Conservation (phyloP, 2,797 vertebrate genomes). For the Ctenosaura bakeri region DNA sequence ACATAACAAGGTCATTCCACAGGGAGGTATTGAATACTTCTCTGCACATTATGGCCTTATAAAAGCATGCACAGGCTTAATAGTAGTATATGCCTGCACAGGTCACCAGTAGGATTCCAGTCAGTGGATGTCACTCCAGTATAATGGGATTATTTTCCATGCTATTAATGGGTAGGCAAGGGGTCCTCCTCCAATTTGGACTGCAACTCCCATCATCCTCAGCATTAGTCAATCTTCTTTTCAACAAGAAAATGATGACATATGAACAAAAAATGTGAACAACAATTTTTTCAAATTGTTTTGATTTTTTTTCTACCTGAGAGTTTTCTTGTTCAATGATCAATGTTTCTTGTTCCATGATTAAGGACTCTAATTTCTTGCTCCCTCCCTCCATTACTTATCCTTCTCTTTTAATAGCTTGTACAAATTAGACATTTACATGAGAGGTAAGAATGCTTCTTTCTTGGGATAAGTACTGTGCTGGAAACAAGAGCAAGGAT, state of each 20-base stretch:
- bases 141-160: neutral
- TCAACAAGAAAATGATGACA: neutral
- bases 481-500: constrained; percentile 64
- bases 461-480: constrained; percentile 72
- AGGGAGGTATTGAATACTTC: no score
- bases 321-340: constrained; percentile 46
- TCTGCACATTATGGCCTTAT: no score
- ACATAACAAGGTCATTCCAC: no score
- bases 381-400: constrained; percentile 47
- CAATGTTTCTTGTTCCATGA: constrained; percentile 49
- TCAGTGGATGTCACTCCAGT: neutral
- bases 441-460: constrained; percentile 72
- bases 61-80: no score
- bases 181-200: neutral
- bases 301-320: constrained; percentile 9
- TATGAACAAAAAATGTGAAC: constrained; percentile 19
- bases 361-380: constrained; percentile 49
- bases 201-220: neutral
- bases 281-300: neutral
- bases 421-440: constrained; percentile 76
- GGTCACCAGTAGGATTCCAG: no score
- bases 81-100: no score
- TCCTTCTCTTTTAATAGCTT: constrained; percentile 64
- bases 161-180: neutral
- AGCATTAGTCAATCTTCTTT: neutral